Conservation (phyloP, 2,888 invertebrate species). For the Matsumyia berberina region DNA sequence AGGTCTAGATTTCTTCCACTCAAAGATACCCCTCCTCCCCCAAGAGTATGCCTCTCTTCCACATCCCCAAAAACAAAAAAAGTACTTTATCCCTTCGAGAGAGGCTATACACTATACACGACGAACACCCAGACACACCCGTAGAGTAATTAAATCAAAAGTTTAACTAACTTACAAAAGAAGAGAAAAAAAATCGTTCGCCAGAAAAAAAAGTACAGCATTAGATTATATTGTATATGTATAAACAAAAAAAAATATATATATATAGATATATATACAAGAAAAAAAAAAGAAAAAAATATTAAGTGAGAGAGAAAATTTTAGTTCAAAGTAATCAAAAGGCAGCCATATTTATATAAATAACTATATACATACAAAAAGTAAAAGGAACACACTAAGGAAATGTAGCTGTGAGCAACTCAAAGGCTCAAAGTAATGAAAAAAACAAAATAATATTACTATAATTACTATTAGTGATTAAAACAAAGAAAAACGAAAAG, state of each 20-base stretch:
- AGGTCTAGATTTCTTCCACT: constrained; percentile 75
- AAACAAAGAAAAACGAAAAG: constrained; percentile 20
- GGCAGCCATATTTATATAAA: constrained; percentile 76
- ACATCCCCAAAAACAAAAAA: constrained; percentile 21
- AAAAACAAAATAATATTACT: constrained; percentile 50
- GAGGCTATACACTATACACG: constrained; percentile 54
- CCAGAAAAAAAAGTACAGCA: constrained; percentile 72
- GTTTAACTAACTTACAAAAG: constrained; percentile 64
- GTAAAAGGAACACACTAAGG: constrained; percentile 32
- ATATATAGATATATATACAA: constrained; percentile 69
- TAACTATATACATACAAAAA: constrained; percentile 66
- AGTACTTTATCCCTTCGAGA: constrained; percentile 31
- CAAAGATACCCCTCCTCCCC: constrained; percentile 48
- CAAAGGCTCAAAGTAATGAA: constrained; percentile 70
- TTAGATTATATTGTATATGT: constrained; percentile 70
- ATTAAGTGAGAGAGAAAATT: constrained; percentile 69
- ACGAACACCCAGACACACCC: constrained; percentile 30
- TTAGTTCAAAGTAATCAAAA: constrained; percentile 76
- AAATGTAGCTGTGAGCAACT: constrained; percentile 68
- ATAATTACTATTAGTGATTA: constrained; percentile 66
- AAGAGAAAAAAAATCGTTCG: constrained; percentile 52
- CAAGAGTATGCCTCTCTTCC: constrained; percentile 54
- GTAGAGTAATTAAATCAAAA: constrained; percentile 73
- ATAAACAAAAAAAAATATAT: constrained; percentile 39
- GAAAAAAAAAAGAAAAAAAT: constrained; percentile 46